These are phyloP conservation scores for Melospiza georgiana DNA, from an alignment of 2,113 vertebrate species.

Conservation along the genomic window DNA sequence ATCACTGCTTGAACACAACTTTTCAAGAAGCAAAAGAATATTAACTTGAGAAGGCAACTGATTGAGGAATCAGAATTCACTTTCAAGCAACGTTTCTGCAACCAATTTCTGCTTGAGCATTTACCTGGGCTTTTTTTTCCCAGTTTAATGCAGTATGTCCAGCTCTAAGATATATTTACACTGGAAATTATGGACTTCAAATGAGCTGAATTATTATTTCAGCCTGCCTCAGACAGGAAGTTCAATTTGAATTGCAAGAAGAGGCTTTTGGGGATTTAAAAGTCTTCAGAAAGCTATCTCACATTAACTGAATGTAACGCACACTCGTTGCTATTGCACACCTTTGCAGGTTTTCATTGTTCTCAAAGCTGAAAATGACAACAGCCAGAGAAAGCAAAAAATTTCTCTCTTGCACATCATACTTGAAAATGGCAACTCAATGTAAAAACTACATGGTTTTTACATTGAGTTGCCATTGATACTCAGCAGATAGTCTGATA, in stretches of 20 bases:
- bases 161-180: background rate
- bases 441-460: background rate
- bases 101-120: background rate
- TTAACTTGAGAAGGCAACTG: background rate
- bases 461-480: no score
- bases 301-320: background rate
- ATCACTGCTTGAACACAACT: background rate
- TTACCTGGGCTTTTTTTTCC: background rate
- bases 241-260: background rate
- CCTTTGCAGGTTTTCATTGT: background rate
- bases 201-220: background rate
- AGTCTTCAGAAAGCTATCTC: background rate
- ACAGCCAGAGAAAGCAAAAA: background rate
- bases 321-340: background rate
- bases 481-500: no score
- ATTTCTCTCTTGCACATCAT: background rate
- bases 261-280: background rate
- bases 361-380: background rate
- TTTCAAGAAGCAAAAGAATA: background rate
- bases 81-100: background rate
- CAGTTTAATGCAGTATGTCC: fast-evolving
- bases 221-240: background rate
- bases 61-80: background rate
- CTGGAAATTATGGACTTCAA: background rate
- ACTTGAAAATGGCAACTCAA: background rate